A percentile compares a stretch with the other conserved stretches of the same genome.
Evolutionary conservation across 2,888 invertebrate species (phyloP).

Genomic region (Eugnorisma glareosa): DNA sequence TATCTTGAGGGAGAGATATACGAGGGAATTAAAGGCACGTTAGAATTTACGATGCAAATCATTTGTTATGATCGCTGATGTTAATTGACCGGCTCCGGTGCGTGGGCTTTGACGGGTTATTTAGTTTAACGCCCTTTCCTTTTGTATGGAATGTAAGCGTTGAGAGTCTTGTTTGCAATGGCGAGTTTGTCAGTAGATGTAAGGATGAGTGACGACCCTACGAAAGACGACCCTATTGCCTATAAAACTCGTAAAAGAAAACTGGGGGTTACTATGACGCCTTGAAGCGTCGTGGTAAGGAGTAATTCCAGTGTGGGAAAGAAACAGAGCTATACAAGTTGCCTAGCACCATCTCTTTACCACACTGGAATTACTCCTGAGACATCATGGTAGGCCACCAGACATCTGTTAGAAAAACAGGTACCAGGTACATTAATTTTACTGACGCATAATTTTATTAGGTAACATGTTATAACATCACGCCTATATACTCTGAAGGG

Average conservation of each 20-base stretch:
- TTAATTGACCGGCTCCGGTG: slow-evolving; percentile 41
- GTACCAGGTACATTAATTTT: neutral
- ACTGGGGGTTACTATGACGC: no score
- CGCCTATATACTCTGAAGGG: neutral
- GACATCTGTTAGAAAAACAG: neutral
- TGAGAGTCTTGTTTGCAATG: neutral
- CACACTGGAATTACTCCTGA: no score
- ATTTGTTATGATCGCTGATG: slow-evolving; percentile 61
- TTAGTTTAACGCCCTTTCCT: slow-evolving; percentile 40
- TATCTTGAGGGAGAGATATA: slow-evolving; percentile 45
- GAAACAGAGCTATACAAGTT: no score
- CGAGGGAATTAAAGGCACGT: slow-evolving; percentile 38
- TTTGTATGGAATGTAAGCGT: slow-evolving; percentile 17
- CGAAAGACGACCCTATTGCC: neutral
- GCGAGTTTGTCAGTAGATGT: neutral
- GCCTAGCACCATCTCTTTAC: no score
- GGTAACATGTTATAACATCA: neutral
- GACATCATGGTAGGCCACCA: no score
- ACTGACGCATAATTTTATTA: neutral
- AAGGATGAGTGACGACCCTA: neutral
- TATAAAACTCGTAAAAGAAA: neutral
- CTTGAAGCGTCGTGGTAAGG: no score
- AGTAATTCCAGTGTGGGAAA: no score
- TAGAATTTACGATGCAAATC: slow-evolving; percentile 55
- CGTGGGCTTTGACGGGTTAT: slow-evolving; percentile 46